Conservation (phyloP, 2,113 vertebrate species). For the Boleophthalmus pectinirostris region DNA sequence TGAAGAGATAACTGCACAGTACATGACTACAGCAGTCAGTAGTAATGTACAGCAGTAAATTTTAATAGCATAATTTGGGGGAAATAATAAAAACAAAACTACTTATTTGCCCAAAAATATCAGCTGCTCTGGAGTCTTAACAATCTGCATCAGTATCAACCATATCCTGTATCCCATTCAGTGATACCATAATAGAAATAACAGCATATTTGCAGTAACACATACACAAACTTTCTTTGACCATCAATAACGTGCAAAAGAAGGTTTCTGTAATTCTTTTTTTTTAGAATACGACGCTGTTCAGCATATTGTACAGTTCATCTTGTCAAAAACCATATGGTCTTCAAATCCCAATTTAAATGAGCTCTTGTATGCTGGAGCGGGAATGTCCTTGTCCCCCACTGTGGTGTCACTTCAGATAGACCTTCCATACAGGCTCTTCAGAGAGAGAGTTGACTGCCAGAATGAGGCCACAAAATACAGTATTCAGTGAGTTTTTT, state of each 20-base stretch:
- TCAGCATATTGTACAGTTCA: constrained; percentile 37
- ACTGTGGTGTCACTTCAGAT: constrained; percentile 45
- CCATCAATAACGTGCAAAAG: constrained; percentile 3
- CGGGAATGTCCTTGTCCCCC: constrained; percentile 31
- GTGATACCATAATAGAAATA: too few relatives aligned
- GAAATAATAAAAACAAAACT: too few relatives aligned
- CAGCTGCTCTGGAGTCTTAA: too few relatives aligned
- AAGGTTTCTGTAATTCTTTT: constrained; percentile 14
- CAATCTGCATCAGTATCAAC: too few relatives aligned
- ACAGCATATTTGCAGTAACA: background rate
- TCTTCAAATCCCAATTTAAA: constrained; percentile 54
- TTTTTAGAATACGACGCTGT: constrained; percentile 30
- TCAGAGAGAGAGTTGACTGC: constrained; percentile 37
- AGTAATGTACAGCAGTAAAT: too few relatives aligned
- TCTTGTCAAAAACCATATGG: constrained; percentile 62
- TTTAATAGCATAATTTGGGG: too few relatives aligned
- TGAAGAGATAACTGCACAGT: too few relatives aligned
- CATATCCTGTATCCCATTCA: too few relatives aligned
- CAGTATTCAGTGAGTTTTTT: constrained; percentile 38
- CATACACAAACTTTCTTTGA: background rate
- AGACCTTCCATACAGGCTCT: constrained; percentile 35
- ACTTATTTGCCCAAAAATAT: too few relatives aligned
- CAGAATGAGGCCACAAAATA: constrained; percentile 55
- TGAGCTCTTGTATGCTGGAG: constrained; percentile 35
- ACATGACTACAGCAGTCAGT: too few relatives aligned